Conservation (phyloP, 2,113 vertebrate species). For the Diadophis punctatus region DNA sequence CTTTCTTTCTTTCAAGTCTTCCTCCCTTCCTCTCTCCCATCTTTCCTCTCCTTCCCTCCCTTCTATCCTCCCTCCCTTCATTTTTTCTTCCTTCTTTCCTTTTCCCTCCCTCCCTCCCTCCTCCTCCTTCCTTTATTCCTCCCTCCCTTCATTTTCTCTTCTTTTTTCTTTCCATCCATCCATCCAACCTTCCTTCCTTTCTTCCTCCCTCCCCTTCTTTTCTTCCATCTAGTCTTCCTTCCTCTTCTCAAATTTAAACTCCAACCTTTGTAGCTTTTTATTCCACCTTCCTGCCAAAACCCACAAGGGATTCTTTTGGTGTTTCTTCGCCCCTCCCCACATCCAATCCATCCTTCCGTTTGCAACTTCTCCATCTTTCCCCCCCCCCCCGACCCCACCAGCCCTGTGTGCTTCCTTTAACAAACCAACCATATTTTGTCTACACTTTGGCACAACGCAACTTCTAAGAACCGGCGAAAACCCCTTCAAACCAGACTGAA, state of each 20-base stretch:
- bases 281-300: too few relatives aligned
- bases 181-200: too few relatives aligned
- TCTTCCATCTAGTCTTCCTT: neutral
- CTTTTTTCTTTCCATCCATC: neutral
- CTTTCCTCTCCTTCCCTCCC: neutral
- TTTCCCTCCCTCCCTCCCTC: neutral
- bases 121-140: too few relatives aligned
- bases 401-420: neutral
- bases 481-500: neutral
- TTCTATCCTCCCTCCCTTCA: neutral
- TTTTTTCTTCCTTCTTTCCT: neutral
- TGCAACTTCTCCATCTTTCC: too few relatives aligned
- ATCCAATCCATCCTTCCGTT: too few relatives aligned
- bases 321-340: too few relatives aligned
- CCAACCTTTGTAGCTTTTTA: too few relatives aligned
- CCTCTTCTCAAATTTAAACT: too few relatives aligned
- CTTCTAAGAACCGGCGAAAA: neutral
- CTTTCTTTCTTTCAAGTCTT: neutral
- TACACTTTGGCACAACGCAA: rapidly evolving
- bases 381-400: neutral
- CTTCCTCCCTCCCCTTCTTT: too few relatives aligned
- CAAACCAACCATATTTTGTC: rapidly evolving
- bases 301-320: too few relatives aligned
- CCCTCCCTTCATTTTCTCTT: neutral
- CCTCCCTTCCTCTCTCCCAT: neutral